phyloP scores from a whole-genome alignment of 2,797 vertebrate genomes.

The Cynodonichthys magdalenae region DNA sequence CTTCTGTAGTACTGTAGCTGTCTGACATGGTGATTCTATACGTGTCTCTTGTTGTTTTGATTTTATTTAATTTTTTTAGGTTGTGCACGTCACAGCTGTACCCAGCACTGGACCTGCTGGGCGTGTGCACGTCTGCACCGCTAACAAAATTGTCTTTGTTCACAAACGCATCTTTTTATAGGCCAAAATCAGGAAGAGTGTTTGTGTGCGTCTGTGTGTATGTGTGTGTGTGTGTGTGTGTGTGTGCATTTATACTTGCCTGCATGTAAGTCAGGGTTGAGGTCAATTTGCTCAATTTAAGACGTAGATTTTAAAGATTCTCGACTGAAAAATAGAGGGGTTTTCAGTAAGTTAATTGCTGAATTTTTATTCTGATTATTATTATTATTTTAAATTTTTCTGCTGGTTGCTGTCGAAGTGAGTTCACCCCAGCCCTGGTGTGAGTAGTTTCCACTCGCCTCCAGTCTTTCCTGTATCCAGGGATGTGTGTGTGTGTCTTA shows the following conservation, averaged over 20 bases:
- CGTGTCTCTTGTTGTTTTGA: conserved; percentile 81
- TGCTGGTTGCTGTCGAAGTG: conserved; percentile 52
- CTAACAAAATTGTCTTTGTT: conserved; percentile 80
- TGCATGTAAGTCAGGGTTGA: conserved; percentile 74
- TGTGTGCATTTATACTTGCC: conserved; percentile 68
- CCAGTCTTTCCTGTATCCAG: conserved; percentile 77
- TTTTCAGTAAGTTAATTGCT: conserved; percentile 39
- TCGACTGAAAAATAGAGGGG: conserved; percentile 45
- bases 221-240: conserved; percentile 25
- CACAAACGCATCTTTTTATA: conserved; percentile 93
- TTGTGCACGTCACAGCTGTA: conserved; percentile 91
- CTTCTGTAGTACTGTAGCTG: conserved; percentile 91
- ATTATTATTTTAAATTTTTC: conserved; percentile 21
- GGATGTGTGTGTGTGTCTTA: conserved; percentile 58
- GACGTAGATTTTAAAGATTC: conserved; percentile 34
- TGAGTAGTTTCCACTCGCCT: conserved; percentile 73
- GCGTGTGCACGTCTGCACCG: conserved; percentile 82
- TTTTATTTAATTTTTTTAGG: conserved; percentile 64
- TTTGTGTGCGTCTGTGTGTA: conserved; percentile 36
- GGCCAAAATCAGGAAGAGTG: conserved; percentile 93
- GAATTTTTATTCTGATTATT: conserved; percentile 14
- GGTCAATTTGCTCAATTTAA: conserved; percentile 73
- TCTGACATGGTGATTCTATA: conserved; percentile 87
- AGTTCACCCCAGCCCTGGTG: conserved; percentile 68
- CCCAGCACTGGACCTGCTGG: conserved; percentile 83